Evolutionary conservation across 2,797 vertebrate genomes (phyloP).

Genomic region (Ctenosaura bakeri): DNA sequence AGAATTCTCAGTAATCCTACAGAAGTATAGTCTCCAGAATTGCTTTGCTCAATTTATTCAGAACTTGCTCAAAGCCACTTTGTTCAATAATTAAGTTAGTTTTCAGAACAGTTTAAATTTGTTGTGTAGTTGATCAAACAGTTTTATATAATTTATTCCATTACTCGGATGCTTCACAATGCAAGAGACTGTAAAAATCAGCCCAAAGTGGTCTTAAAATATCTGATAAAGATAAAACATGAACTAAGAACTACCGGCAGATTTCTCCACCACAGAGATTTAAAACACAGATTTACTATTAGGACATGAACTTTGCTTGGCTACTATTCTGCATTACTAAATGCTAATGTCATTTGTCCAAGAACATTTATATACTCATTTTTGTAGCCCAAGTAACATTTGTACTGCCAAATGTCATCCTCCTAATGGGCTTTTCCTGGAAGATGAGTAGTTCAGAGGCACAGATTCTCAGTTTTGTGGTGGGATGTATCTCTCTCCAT

Average conservation of each 20-base stretch:
- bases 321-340: neutral
- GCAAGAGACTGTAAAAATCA: neutral
- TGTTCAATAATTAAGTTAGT: neutral
- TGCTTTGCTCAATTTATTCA: too few species aligned
- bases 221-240: conserved; percentile 6
- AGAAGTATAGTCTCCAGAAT: neutral
- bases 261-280: neutral
- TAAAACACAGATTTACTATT: neutral
- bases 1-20: neutral
- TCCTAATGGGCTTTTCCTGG: conserved; percentile 3
- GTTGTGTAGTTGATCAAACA: neutral
- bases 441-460: conserved; percentile 14
- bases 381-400: conserved; percentile 27
- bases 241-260: neutral
- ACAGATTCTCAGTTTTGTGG: neutral
- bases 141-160: neutral
- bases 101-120: neutral
- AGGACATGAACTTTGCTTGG: neutral
- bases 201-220: neutral
- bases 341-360: neutral
- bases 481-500: neutral
- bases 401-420: conserved; percentile 40
- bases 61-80: too few species aligned
- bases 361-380: neutral
- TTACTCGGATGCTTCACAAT: neutral